Percentiles rank a stretch among this genome's conserved stretches.
These are phyloP conservation scores for Octonoba sinensis DNA, from an alignment of 2,888 invertebrate genomes.

Conservation along the genomic window DNA sequence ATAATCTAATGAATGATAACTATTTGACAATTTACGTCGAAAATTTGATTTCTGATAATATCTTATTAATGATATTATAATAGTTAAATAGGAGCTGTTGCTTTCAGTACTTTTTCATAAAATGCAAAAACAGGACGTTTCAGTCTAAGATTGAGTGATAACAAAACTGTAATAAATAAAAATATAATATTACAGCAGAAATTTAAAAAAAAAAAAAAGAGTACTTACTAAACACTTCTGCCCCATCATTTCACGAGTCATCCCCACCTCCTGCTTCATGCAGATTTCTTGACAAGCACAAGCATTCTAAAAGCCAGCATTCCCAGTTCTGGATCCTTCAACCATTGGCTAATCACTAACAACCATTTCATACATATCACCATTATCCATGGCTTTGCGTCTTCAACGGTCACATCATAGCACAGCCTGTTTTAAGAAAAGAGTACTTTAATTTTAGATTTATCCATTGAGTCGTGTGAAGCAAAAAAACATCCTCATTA, in stretches of 20 bases:
- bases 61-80: too few species aligned
- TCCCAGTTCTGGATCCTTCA: too few species aligned
- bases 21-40: too few species aligned
- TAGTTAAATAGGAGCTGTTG: too few species aligned
- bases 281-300: neutral
- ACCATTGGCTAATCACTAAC: too few species aligned
- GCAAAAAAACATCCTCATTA: neutral
- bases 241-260: constrained; percentile 27
- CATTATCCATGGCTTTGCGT: neutral
- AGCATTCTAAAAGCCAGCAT: too few species aligned
- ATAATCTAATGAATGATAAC: too few species aligned
- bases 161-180: neutral
- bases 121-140: too few species aligned
- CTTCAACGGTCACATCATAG: neutral
- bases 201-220: neutral
- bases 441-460: neutral
- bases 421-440: neutral
- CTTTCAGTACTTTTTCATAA: too few species aligned
- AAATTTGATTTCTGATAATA: too few species aligned
- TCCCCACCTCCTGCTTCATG: neutral
- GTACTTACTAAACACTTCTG: constrained; percentile 40
- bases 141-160: too few species aligned
- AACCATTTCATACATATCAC: too few species aligned
- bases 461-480: neutral
- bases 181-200: neutral